Evolutionary conservation across 2,797 vertebrate species (phyloP).

Genomic region (Hoplostethus atlanticus): DNA sequence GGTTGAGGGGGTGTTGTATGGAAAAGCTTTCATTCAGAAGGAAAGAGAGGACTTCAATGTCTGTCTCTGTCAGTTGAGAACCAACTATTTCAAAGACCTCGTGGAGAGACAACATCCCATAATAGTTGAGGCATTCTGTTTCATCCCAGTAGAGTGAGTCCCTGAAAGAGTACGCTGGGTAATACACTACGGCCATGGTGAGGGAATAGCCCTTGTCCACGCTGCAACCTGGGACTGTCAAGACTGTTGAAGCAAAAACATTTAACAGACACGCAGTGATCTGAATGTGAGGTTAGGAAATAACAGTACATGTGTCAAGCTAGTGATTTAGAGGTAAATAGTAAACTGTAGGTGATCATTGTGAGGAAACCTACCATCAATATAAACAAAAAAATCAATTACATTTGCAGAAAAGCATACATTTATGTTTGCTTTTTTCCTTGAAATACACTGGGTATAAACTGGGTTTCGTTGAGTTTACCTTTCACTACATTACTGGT

Average conservation of each 20-base stretch:
- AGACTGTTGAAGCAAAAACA: slow-evolving; percentile 18
- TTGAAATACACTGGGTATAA: background rate
- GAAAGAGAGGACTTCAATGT: slow-evolving; percentile 90
- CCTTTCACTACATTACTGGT: too few species aligned
- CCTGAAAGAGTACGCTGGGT: slow-evolving; percentile 63
- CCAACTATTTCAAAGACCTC: slow-evolving; percentile 92
- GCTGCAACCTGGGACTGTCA: slow-evolving; percentile 25
- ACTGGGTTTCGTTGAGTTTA: too few species aligned
- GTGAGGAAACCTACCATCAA: too few species aligned
- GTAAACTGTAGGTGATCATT: too few species aligned
- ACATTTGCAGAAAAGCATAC: background rate
- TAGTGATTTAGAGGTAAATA: too few species aligned
- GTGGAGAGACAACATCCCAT: slow-evolving; percentile 92
- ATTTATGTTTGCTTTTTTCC: background rate
- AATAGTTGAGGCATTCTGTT: slow-evolving; percentile 90
- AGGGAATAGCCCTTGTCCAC: slow-evolving; percentile 12
- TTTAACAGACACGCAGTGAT: background rate
- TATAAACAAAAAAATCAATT: too few species aligned
- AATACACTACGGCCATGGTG: slow-evolving; percentile 74
- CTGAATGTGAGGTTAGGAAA: background rate
- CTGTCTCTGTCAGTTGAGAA: slow-evolving; percentile 89
- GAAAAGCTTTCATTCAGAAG: slow-evolving; percentile 88
- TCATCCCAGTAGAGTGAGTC: slow-evolving; percentile 88
- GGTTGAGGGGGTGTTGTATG: slow-evolving; percentile 83
- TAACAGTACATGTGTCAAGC: too few species aligned